Evolutionary conservation across 2,888 invertebrate genomes (phyloP), one percentile per base, ranked within the genome.

Genomic region (Lasiommata megera): DNA sequence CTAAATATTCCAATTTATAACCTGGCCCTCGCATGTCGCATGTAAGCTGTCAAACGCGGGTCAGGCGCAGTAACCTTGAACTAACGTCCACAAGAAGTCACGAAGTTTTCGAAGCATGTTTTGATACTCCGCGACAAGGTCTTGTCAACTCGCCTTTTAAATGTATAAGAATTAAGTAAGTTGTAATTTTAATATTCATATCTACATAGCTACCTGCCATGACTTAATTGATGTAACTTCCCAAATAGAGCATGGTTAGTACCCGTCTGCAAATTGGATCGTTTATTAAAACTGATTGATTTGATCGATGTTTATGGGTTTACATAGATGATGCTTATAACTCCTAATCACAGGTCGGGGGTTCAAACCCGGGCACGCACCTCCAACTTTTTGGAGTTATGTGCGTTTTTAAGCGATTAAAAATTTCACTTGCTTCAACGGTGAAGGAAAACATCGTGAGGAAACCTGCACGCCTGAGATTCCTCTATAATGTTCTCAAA

Each of bases 51-150:
- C 52, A 52, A 36, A 17, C 40, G 37, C 47, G 31, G 59, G 59
- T 56, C 61, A 53, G 48, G 44, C 37, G 43, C 50, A 46, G 34
- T 61, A 53, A 14, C 63, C 63, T 61, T 63, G 63, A 63, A 54
- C 61, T 43, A 31, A 69, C 64, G 73, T 69, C 69, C 72, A 65
- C 62, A 17, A 41, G 67, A 57, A 59, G 71, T 72, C 77, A 77
- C 77, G 75, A 65, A 54, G 60, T 69, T 62, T 50, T 63, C n/a
- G 64, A 66, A 70, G 67, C 67, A 51, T 53, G 55, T 46, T 67
- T 67, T 67, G 65, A 73, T 68, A 73, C 68, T 63, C 56, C 65
- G 55, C 66, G 67, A 73, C 78, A 76, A 79, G 79, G 77, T 77
- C 67, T 54, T 68, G 62, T 67, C 64, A 46, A 46, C 46, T 41